Percentiles rank a stretch among this genome's conserved stretches.
Conservation (phyloP, 2,113 vertebrate genomes). For the Dinomys branickii region DNA sequence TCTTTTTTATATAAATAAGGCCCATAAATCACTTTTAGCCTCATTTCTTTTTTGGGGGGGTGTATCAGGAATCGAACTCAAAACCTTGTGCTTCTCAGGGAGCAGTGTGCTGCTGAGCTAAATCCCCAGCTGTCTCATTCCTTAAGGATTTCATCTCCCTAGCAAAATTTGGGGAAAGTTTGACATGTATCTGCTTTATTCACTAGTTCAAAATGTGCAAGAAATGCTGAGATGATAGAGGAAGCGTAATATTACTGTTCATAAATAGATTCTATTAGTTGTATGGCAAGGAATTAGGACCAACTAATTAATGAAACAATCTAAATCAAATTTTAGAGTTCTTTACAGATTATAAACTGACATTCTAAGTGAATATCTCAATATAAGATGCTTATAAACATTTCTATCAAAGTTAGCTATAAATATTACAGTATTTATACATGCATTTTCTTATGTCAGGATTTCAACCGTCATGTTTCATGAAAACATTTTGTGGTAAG, state of each 20-base stretch:
- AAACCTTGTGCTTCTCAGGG: too few species aligned
- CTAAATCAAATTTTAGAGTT: neutral
- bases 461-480: neutral
- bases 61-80: too few species aligned
- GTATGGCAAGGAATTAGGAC: neutral
- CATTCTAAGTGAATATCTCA: neutral
- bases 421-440: neutral
- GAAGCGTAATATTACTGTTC: neutral
- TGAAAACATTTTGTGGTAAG: neutral
- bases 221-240: neutral
- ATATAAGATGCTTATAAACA: neutral
- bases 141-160: neutral
- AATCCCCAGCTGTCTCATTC: too few species aligned
- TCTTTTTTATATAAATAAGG: neutral
- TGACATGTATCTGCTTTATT: neutral
- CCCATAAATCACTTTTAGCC: neutral
- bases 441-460: neutral
- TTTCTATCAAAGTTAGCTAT: neutral
- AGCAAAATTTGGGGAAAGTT: neutral
- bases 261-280: neutral
- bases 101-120: too few species aligned
- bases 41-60: neutral
- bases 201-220: neutral
- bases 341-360: neutral
- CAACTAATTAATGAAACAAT: neutral